Base-by-base conservation (phyloP, 2,888 invertebrate species). In the Aphodius sticticus region DNA sequence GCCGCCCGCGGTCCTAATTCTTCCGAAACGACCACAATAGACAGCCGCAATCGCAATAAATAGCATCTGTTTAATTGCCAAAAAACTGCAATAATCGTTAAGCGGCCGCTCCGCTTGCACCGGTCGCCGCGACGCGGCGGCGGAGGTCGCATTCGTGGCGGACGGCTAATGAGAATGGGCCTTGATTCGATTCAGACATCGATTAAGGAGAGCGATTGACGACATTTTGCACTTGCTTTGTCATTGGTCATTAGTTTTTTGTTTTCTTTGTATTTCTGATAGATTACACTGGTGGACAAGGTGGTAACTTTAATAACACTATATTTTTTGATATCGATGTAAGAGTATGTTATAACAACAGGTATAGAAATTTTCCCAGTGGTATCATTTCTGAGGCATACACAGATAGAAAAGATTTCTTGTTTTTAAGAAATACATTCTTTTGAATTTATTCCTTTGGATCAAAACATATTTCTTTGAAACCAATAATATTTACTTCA, bases 81-180 rank as follows among this genome's bases (percentile, higher is more conserved):
- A 79, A 79, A 76, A 70, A 70, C 36, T 75, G 76, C 79, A 79
- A 76, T 76, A 76, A 71, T 79, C 79, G 76, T 79, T 76, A 79
- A 76, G 70, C 53, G 53, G 53, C 53, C 6, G 53, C 53, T 9
- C 53, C 53, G 53, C 53, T 53, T 53, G 77, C 69, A 69, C 6
- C 16, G 35, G 77, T 69, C 69, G 77, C 69, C 69, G 69, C 35
- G 77, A 26, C 69, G 77, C 69, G 16, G 69, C 35, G 16, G 69
- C 16, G 69, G 74, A 1, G 26, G 26, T 26, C 6, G 12, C 53
- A 53, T 53, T 53, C 53, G 53, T 53, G 53, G 53, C 7, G 53
- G 12, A 53, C 53, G 0, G 12, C 53, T 53, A 53, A 53, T 53
- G 53, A 53, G 53, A 53, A 53, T 53, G 53, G 53, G 53, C 12